Percentiles rank a stretch among this genome's conserved stretches.
Evolutionary conservation across 2,797 vertebrate species (phyloP).

Genomic region (Intellagama lesueurii): DNA sequence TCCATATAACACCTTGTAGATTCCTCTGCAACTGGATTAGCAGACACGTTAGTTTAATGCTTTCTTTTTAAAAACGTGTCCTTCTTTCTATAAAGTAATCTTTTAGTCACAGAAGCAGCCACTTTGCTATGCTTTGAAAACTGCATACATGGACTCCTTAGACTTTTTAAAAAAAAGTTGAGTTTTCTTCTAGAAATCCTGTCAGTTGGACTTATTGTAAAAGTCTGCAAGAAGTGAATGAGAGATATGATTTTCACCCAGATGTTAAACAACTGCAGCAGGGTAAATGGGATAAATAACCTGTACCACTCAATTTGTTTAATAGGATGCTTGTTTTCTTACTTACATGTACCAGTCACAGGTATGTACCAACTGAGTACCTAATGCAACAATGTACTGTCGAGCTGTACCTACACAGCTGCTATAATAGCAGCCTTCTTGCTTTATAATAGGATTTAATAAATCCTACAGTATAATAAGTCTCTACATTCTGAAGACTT

Average conservation of each 20-base stretch:
- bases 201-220: neutral
- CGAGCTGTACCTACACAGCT: neutral
- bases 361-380: constrained; percentile 23
- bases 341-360: neutral
- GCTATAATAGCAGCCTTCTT: constrained; percentile 12
- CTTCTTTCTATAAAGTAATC: neutral
- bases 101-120: neutral
- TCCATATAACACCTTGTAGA: too few species aligned
- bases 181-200: neutral
- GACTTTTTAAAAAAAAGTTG: neutral
- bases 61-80: neutral
- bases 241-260: neutral
- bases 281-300: neutral
- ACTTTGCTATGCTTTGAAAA: neutral
- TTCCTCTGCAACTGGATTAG: too few species aligned
- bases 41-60: neutral
- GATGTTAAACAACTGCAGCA: neutral
- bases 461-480: neutral
- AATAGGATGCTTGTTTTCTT: neutral
- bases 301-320: neutral
- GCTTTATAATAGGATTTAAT: constrained; percentile 12
- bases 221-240: neutral
- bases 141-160: neutral
- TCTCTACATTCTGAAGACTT: neutral
- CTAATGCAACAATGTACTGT: neutral